phyloP scores from a whole-genome alignment of 2,113 vertebrate genomes.

The Rhipidura dahli region DNA sequence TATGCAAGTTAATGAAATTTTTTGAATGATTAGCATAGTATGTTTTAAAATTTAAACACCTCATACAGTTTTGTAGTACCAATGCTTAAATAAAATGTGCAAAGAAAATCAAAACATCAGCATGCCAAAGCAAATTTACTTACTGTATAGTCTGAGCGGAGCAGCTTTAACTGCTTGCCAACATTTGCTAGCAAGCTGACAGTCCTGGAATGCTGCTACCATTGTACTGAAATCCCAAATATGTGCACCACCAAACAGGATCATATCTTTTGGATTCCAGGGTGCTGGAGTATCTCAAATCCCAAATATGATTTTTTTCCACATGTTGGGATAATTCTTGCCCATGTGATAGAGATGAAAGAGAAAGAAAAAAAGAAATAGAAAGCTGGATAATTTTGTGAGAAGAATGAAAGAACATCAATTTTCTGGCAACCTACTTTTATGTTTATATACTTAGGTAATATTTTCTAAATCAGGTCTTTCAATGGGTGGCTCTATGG shows the following conservation, averaged over 20 bases:
- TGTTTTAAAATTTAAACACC: slow-evolving; percentile 48
- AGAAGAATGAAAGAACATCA: not conserved
- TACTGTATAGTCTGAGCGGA: not conserved
- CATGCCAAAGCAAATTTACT: not conserved
- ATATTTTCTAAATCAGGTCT: not conserved
- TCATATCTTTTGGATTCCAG: not conserved
- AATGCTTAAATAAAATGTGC: not conserved
- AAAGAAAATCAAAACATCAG: not conserved
- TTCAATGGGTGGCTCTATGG: not conserved
- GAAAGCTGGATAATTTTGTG: not conserved
- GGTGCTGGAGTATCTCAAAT: not conserved
- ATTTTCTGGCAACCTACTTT: not conserved
- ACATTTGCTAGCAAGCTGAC: not conserved
- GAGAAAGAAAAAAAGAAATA: not conserved
- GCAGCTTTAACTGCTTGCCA: not conserved
- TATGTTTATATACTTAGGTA: not conserved
- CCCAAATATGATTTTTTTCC: not conserved
- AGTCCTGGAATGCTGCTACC: not conserved
- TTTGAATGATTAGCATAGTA: not conserved
- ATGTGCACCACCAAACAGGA: not conserved
- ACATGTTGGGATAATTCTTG: not conserved
- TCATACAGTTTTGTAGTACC: not conserved
- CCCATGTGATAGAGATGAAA: not conserved
- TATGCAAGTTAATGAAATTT: slow-evolving; percentile 1
- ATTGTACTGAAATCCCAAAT: not conserved